Evolutionary conservation across 1,140 invertebrate genomes (phyloP), one percentile per base, ranked within the genome.

Genomic region (Cepaea nemoralis): DNA sequence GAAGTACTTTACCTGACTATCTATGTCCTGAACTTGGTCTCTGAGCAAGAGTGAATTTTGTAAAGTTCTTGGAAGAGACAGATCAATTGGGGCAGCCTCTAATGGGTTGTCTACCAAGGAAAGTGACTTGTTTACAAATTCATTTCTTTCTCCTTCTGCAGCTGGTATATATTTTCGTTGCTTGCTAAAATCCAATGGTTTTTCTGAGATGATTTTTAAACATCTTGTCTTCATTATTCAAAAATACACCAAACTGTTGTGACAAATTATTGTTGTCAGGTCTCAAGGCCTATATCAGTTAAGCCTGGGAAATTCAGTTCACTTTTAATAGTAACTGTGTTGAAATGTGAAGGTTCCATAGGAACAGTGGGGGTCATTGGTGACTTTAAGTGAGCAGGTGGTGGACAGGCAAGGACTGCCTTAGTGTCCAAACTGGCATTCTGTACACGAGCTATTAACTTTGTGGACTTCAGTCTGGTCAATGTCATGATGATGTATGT

Each of bases 141-240:
- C 2, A 39, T 45, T 27, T 5, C 8, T 2, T 40, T 39, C 69
- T 71, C 40, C 24, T 6, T 27, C n/a, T 63, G n/a, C 6, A 27
- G 40, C 6, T 27, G 35, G 22, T 39, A 71, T 40, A 19, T 59
- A 5, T 24, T 35, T 63, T 5, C n/a, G 31, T 33, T 55, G 75
- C 55, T 77, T 77, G 35, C 75, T 77, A 42, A 77, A 77, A 42
- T 77, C 75, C 22, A 77, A 50, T 16, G 75, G 75, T n/a, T 66
- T 40, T 39, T 77, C 55, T n/a, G 22, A 35, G 75, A 1, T 27
- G 8, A 37, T 10, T 39, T n/a, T 39, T 33, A 35, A 2, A 5
- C 35, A n/a, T 71, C n/a, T 31, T 10, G 16, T 63, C 59, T 31
- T 31, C 59, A 5, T 6, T 59, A 16, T 22, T 55, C 8, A 55